Evolutionary conservation across 2,113 vertebrate genomes (phyloP), one percentile per base, ranked within the genome.

Genomic region (Ibidorhyncha struthersii): DNA sequence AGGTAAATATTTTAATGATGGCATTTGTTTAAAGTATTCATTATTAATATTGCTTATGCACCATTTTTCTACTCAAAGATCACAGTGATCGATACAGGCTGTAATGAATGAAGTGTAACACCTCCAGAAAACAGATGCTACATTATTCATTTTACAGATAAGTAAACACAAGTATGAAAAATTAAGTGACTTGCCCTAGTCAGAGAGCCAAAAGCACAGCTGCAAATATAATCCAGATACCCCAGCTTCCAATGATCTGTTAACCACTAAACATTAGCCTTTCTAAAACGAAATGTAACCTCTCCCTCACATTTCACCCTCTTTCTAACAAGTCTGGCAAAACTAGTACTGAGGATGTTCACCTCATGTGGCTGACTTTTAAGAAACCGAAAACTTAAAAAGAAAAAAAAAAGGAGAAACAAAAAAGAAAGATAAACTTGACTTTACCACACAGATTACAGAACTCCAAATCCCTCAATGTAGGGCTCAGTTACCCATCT

Each of bases 181-280:
- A 95, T 96, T 90, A 96, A 95, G 92, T 95, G 95, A 93, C 74
- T 96, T 65, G 80, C 32, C 55, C 90, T 67, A 86, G 90, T 71
- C 79, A 86, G 92, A 89, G 86, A 40, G 94, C 92, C 96, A 97
- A 94, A 94, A 63, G 87, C 95, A 95, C 94, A 97, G 92, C 90
- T 97, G 94, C 63, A 80, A 97, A 96, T 78, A 95, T 66, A 90
- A 95, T 93, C 67, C 92, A 94, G 78, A 83, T 47, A 93, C 4
- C 55, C n/a, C 43, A 89, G 32, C 9, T 89, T 78, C 82, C 90
- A 94, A 50, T 55, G 79, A 96, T 63, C 88, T 71, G 63, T 74
- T 94, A 93, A 88, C 86, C 92, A 86, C 53, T 58, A 83, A 50
- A 83, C 58, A 59, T 83, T 47, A 94, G 82, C 63, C 80, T 63